Evolutionary conservation across 2,888 invertebrate genomes (phyloP).

Genomic region (Atherix ibis): DNA sequence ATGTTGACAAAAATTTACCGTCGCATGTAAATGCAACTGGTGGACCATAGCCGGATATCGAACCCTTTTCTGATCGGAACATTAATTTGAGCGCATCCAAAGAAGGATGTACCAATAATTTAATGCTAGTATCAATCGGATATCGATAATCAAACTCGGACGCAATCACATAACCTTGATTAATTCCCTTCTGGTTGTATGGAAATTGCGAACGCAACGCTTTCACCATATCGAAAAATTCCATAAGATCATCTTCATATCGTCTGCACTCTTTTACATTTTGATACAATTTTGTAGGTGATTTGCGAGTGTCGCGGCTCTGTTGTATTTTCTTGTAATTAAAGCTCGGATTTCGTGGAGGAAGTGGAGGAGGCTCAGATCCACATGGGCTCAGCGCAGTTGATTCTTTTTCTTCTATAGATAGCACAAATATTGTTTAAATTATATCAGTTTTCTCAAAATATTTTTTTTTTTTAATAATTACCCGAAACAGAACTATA

Average conservation of each 20-base stretch:
- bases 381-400: too few species aligned
- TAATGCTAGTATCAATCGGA: conserved; percentile 69
- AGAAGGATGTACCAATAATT: conserved; percentile 61
- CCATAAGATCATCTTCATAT: conserved; percentile 61
- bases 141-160: conserved; percentile 70
- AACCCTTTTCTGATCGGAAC: conserved; percentile 21
- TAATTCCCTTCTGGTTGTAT: conserved; percentile 58
- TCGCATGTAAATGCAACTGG: conserved; percentile 86
- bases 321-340: conserved; percentile 14
- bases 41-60: conserved; percentile 33
- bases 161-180: conserved; percentile 79
- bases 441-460: too few species aligned
- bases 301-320: conserved; percentile 26
- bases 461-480: too few species aligned
- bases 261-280: conserved; percentile 51
- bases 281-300: conserved; percentile 47
- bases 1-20: conserved; percentile 48
- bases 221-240: conserved; percentile 70
- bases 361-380: conserved; percentile 40
- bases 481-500: too few species aligned
- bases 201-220: conserved; percentile 60
- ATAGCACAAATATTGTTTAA: too few species aligned
- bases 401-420: too few species aligned
- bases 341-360: conserved; percentile 45
- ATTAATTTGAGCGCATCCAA: conserved; percentile 23